Percentiles rank a stretch among this genome's conserved stretches.
phyloP scores from a whole-genome alignment of 1,140 invertebrate genomes.

The Nebria ingens region DNA sequence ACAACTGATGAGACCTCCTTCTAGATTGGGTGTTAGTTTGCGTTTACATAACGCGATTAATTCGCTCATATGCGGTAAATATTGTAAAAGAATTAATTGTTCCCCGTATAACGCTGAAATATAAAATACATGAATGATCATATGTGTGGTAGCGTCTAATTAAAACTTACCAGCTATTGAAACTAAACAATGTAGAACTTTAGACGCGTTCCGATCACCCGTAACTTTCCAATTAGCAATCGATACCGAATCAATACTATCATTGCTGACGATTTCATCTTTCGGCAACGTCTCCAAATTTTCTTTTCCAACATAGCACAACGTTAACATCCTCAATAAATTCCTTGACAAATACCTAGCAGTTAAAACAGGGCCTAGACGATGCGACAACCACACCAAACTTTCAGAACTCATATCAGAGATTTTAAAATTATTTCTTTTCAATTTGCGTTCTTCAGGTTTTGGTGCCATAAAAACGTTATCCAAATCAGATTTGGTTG shows the following conservation, averaged over 20 bases:
- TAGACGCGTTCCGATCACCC: constrained; percentile 72
- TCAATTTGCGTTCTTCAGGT: constrained; percentile 18
- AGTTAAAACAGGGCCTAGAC: constrained; percentile 89
- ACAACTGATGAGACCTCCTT: constrained; percentile 80
- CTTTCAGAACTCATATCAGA: constrained; percentile 86
- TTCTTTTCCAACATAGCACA: constrained; percentile 84
- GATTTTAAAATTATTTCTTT: constrained; percentile 50
- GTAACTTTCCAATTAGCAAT: constrained; percentile 48
- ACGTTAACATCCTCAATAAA: constrained; percentile 81
- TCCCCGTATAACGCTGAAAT: constrained; percentile 78
- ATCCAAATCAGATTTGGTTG: background rate
- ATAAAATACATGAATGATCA: constrained; percentile 14
- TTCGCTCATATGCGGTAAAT: constrained; percentile 86
- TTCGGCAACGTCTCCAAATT: constrained; percentile 48
- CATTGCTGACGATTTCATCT: constrained; percentile 19
- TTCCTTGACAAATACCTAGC: constrained; percentile 84
- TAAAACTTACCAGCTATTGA: constrained; percentile 65
- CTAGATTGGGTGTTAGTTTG: constrained; percentile 68
- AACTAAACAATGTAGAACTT: constrained; percentile 79
- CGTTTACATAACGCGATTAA: constrained; percentile 62
- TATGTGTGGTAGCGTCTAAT: background rate
- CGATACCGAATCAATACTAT: constrained; percentile 42
- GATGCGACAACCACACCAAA: constrained; percentile 82
- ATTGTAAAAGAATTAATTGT: constrained; percentile 87
- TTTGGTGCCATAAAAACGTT: background rate